Conservation (phyloP, 2,888 invertebrate species). For the Mellilla xanthometata region DNA sequence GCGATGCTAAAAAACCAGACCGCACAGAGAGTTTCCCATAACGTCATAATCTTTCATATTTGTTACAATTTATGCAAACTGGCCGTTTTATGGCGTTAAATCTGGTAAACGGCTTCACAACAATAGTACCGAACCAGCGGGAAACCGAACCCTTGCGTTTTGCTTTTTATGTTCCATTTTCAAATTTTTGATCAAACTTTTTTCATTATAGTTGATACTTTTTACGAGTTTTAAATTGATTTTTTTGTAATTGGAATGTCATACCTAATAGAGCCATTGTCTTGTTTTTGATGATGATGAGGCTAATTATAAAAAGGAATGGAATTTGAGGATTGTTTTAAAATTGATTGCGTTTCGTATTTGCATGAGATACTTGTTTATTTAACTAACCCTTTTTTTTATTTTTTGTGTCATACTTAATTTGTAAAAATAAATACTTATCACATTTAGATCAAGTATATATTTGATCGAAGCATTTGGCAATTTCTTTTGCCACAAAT, state of each 20-base stretch:
- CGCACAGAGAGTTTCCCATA: slow-evolving; percentile 59
- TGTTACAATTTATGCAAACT: slow-evolving; percentile 62
- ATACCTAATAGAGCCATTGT: slow-evolving; percentile 41
- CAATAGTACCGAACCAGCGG: slow-evolving; percentile 37
- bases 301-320: slow-evolving; percentile 31
- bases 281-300: slow-evolving; percentile 35
- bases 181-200: slow-evolving; percentile 18
- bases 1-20: slow-evolving; percentile 37
- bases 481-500: too few relatives aligned
- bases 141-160: slow-evolving; percentile 34
- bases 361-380: slow-evolving; percentile 1
- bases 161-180: too few relatives aligned
- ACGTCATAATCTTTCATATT: slow-evolving; percentile 44
- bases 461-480: too few relatives aligned
- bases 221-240: slow-evolving; percentile 14
- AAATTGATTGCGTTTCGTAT: slow-evolving; percentile 9
- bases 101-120: slow-evolving; percentile 33
- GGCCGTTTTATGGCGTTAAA: slow-evolving; percentile 45
- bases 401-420: too few relatives aligned
- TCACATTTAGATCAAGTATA: too few relatives aligned
- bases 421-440: too few relatives aligned
- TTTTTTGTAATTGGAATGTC: slow-evolving; percentile 27
- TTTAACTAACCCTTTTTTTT: too few relatives aligned
- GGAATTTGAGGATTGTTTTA: slow-evolving; percentile 7
- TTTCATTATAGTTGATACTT: slow-evolving; percentile 17